Conservation (phyloP, 2,797 vertebrate species). For the Phataginus tetradactyla region DNA sequence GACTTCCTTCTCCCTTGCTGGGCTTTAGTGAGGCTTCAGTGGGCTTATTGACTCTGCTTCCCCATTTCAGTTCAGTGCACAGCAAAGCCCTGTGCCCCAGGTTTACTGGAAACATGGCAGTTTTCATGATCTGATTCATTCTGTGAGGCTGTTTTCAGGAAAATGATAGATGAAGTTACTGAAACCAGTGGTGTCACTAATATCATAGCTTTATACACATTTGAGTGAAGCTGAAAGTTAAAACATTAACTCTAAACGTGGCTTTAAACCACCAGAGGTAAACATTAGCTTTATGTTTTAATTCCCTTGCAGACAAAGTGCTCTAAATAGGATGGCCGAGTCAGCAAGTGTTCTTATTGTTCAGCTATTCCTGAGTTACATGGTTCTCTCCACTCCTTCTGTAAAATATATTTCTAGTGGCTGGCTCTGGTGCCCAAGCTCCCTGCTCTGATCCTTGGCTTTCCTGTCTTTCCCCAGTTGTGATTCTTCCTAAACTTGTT, state of each 20-base stretch:
- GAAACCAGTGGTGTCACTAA: neutral
- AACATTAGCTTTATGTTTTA: neutral
- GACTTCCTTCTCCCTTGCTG: neutral
- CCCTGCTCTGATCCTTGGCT: neutral
- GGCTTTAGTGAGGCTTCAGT: neutral
- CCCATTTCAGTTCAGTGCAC: neutral
- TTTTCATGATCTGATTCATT: neutral
- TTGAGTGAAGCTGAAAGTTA: neutral
- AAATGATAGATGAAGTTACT: neutral
- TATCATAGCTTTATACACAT: neutral
- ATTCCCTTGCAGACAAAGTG: neutral
- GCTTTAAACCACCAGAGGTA: too few relatives aligned
- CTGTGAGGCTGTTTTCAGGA: neutral
- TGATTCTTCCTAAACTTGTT: neutral
- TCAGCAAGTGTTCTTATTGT: neutral
- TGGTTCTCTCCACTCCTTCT: rapidly evolving
- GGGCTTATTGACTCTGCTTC: neutral
- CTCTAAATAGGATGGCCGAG: neutral
- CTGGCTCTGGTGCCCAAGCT: neutral
- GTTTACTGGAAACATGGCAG: neutral
- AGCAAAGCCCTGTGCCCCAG: neutral
- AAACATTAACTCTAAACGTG: neutral
- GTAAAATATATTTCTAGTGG: rapidly evolving
- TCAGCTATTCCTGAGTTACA: neutral
- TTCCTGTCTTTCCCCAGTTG: too few relatives aligned